A percentile compares a stretch with the other conserved stretches of the same genome.
Conservation (phyloP, 2,888 invertebrate species). For the Phyllotreta striolata region DNA sequence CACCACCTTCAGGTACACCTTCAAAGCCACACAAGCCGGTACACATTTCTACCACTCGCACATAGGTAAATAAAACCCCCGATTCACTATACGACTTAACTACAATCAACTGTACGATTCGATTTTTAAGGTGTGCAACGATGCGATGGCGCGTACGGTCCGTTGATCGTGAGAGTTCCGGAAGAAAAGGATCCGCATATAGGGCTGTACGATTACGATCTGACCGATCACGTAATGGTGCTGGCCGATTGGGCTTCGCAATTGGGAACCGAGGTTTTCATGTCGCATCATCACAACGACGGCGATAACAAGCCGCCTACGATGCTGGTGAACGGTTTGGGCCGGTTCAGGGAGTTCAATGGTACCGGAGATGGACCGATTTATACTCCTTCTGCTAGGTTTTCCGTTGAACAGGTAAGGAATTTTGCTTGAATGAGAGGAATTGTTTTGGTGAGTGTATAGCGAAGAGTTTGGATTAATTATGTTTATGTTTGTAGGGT, state of each 20-base stretch:
- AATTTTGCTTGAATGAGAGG: constrained; percentile 1
- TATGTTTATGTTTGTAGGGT: constrained; percentile 59
- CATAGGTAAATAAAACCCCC: constrained; percentile 60
- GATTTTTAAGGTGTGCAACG: constrained; percentile 78
- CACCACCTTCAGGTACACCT: constrained; percentile 78
- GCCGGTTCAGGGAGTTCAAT: constrained; percentile 65
- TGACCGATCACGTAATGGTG: constrained; percentile 76
- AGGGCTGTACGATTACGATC: constrained; percentile 79
- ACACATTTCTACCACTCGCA: constrained; percentile 90
- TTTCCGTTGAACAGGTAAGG: constrained; percentile 72
- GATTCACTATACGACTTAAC: background rate
- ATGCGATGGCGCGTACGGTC: constrained; percentile 84
- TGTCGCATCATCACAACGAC: constrained; percentile 83
- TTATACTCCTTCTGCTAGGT: constrained; percentile 70
- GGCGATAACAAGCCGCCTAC: constrained; percentile 86
- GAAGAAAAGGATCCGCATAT: constrained; percentile 70
- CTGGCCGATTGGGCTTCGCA: constrained; percentile 86
- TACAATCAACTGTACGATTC: background rate
- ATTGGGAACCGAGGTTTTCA: constrained; percentile 76
- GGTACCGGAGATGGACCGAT: constrained; percentile 55
- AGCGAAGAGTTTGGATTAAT: constrained; percentile 7
- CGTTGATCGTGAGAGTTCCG: constrained; percentile 77
- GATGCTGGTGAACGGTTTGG: constrained; percentile 83
- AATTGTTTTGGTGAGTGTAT: too few species aligned
- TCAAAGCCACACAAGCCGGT: constrained; percentile 75